Evolutionary conservation across 2,797 vertebrate genomes (phyloP).

Genomic region (Hydrocynus forskahlii): DNA sequence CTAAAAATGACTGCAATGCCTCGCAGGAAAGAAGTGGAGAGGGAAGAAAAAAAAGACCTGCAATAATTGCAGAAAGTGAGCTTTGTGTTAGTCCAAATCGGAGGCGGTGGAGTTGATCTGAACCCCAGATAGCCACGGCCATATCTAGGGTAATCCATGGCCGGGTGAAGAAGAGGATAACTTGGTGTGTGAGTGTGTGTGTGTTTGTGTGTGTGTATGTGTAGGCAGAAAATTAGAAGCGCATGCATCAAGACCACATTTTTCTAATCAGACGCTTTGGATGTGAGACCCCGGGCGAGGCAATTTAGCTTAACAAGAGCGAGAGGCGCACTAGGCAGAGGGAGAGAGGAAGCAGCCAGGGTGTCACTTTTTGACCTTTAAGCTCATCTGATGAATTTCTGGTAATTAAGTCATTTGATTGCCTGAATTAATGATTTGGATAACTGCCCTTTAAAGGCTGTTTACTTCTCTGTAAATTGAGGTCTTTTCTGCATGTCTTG

Average conservation of each 20-base stretch:
- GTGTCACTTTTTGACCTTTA: slow-evolving; percentile 87
- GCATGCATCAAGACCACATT: slow-evolving; percentile 80
- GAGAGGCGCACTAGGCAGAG: slow-evolving; percentile 63
- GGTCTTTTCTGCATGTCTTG: slow-evolving; percentile 83
- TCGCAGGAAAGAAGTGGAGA: slow-evolving; percentile 44
- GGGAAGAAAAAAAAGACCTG: slow-evolving; percentile 16
- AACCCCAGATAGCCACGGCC: slow-evolving; percentile 70
- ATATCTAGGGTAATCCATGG: slow-evolving; percentile 67
- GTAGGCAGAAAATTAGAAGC: slow-evolving; percentile 77
- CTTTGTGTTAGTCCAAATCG: slow-evolving; percentile 68
- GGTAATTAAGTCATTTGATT: slow-evolving; percentile 88
- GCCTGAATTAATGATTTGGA: slow-evolving; percentile 87
- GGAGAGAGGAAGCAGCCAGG: slow-evolving; percentile 74
- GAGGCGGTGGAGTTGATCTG: slow-evolving; percentile 73
- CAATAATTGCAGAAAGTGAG: slow-evolving; percentile 57
- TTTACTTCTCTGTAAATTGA: slow-evolving; percentile 87
- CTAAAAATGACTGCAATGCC: slow-evolving; percentile 55
- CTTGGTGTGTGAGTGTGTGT: slow-evolving; percentile 64
- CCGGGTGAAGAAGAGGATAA: slow-evolving; percentile 62
- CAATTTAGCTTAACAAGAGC: slow-evolving; percentile 83
- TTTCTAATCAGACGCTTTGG: slow-evolving; percentile 78
- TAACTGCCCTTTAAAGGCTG: slow-evolving; percentile 89
- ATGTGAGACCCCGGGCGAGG: slow-evolving; percentile 81
- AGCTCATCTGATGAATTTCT: slow-evolving; percentile 88
- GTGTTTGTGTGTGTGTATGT: slow-evolving; percentile 34